A percentile compares a stretch with the other conserved stretches of the same genome.
phyloP scores from a whole-genome alignment of 2,797 vertebrate species.

The Rhadinocentrus ornatus region DNA sequence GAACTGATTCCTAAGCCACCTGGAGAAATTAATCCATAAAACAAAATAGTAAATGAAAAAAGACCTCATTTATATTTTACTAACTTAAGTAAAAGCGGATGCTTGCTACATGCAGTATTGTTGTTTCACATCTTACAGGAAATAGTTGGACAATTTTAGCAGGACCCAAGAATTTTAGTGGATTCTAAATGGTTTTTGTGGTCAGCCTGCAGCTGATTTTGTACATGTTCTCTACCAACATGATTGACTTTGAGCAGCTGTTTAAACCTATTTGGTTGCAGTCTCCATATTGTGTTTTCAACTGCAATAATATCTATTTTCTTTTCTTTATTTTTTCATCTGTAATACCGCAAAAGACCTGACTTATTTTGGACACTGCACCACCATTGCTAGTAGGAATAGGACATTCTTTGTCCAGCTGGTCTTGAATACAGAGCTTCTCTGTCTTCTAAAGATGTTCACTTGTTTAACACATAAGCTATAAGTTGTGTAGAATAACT shows the following conservation, averaged over 20 bases:
- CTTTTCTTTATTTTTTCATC: not conserved
- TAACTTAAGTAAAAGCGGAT: not conserved
- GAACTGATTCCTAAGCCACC: not conserved
- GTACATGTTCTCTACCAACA: not conserved
- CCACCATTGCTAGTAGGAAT: not conserved
- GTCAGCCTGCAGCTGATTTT: not conserved
- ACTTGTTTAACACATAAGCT: not conserved
- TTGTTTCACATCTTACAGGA: not conserved
- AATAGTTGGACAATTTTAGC: not conserved
- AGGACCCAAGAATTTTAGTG: not conserved
- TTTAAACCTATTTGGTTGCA: not conserved
- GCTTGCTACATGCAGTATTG: not conserved
- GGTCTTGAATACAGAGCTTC: conserved; percentile 33
- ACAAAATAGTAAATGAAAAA: not conserved
- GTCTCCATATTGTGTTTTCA: not conserved
- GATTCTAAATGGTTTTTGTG: not conserved
- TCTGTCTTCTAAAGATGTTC: conserved; percentile 22
- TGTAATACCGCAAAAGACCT: conserved; percentile 13
- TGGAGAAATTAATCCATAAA: not conserved
- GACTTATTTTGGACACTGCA: conserved; percentile 9
- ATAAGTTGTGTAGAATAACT: not conserved
- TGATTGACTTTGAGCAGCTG: not conserved
- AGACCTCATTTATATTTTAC: not conserved
- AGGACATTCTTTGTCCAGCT: not conserved
- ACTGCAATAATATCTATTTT: not conserved